Evolutionary conservation across 2,797 vertebrate species (phyloP), one percentile per base, ranked within the genome.

Genomic region (Natrix natrix): DNA sequence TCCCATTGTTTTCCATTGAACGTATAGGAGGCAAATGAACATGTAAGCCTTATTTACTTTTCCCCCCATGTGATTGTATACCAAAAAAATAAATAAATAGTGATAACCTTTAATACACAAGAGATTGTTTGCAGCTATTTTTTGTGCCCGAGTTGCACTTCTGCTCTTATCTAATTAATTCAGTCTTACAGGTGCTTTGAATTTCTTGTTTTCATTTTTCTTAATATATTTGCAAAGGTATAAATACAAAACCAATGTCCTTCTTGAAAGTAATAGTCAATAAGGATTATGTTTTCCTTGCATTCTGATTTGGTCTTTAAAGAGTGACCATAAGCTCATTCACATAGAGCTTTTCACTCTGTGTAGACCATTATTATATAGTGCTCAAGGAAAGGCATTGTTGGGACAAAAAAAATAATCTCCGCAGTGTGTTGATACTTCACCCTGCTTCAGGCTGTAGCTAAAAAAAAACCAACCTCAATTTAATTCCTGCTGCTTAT

Each of bases 401-500:
- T 69, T 91, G 48, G 10, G 32, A 26, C 87, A 93, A 57, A 93
- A 52, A 43, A 95, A 89, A 66, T n/a, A 28, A 20, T 94, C 88
- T 0, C 86, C 87, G 54, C 57, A 66, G 91, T 24, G 0, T 92
- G 22, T 94, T 94, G 91, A 4, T 92, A 55, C 60, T 95, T 92
- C 87, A 91, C 0, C 32, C 86, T 87, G 69, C 91, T 91, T 17
- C 89, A 69, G 93, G 86, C 92, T 95, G n/a, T 24, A 52, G 88
- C 32, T 17, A 63, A 91, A 20, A 20, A 20, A 20, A 14, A 61
- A n/a, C 83, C 66, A 92, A 92, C 83, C 55, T 95, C 92, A 56
- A 0, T 93, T 94, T 93, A 89, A 4, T 91, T 92, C n/a, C 57
- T 1, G 0, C 63, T 94, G 86, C 57, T 96, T 93, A 91, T 90